Evolutionary conservation across 2,797 vertebrate genomes (phyloP).

Genomic region (Parauchenoglanis ngamensis): DNA sequence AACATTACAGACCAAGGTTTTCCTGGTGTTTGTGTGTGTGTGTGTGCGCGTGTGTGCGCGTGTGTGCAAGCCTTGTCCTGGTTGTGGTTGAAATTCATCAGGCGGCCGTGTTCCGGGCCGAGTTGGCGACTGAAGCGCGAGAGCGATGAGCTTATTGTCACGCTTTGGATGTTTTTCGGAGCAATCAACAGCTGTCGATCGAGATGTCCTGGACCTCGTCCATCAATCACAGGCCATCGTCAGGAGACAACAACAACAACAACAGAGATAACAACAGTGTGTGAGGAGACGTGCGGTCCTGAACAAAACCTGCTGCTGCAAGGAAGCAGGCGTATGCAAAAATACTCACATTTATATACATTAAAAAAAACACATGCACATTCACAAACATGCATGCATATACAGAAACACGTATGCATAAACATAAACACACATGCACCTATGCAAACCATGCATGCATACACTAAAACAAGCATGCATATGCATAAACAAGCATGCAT

Average conservation of each 20-base stretch:
- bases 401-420: background rate
- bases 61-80: constrained; percentile 62
- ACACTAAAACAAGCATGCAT: background rate
- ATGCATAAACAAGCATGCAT: background rate
- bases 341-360: background rate
- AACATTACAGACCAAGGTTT: constrained; percentile 22
- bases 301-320: constrained; percentile 60
- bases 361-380: background rate
- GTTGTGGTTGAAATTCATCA: constrained; percentile 80
- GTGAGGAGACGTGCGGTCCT: constrained; percentile 69
- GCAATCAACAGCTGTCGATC: constrained; percentile 86
- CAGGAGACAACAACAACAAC: constrained; percentile 70
- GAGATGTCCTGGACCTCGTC: constrained; percentile 82
- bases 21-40: constrained; percentile 11
- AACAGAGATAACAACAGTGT: constrained; percentile 65
- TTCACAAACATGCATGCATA: background rate
- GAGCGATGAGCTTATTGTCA: constrained; percentile 83
- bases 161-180: constrained; percentile 80
- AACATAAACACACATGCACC: background rate
- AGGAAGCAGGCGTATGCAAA: background rate
- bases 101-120: constrained; percentile 70
- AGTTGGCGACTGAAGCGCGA: constrained; percentile 74
- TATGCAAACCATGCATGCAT: background rate
- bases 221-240: constrained; percentile 80
- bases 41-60: background rate